Percentiles rank a stretch among this genome's conserved stretches.
Conservation (phyloP, 92 coral and sea anemone species). For the Paragorgia papillata region DNA sequence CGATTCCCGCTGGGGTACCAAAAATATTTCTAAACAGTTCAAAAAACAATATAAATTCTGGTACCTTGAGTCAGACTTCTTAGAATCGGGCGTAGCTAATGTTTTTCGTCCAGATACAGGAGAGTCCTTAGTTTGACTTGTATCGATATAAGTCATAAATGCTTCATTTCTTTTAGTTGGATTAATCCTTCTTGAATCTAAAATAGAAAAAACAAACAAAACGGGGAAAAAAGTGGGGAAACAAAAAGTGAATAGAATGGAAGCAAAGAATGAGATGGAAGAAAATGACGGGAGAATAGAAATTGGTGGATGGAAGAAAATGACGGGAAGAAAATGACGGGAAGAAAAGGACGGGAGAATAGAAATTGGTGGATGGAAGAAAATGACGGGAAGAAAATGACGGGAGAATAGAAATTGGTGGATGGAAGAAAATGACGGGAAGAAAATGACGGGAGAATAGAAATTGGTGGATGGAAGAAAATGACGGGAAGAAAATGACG, state of each 20-base stretch:
- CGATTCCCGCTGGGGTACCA: too few relatives aligned
- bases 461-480: neutral
- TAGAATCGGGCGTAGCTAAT: neutral
- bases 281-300: neutral
- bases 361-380: neutral
- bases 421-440: neutral
- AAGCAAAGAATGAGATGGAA: neutral
- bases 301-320: neutral
- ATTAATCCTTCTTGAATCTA: constrained; percentile 16
- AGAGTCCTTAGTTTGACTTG: neutral
- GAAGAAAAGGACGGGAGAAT: neutral
- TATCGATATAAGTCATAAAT: neutral
- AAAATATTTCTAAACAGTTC: too few relatives aligned
- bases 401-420: neutral
- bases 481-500: too few relatives aligned
- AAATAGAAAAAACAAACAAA: neutral
- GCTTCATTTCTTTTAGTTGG: constrained; percentile 20
- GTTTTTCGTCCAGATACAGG: constrained; percentile 4
- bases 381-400: neutral
- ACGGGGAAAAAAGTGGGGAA: neutral
- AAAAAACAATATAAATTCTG: too few relatives aligned
- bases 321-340: neutral
- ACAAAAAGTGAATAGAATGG: neutral
- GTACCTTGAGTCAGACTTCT: constrained; percentile 19
- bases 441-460: neutral